Base-by-base conservation (phyloP, 23 tunicate genomes). In the Trididemnum clinides region DNA sequence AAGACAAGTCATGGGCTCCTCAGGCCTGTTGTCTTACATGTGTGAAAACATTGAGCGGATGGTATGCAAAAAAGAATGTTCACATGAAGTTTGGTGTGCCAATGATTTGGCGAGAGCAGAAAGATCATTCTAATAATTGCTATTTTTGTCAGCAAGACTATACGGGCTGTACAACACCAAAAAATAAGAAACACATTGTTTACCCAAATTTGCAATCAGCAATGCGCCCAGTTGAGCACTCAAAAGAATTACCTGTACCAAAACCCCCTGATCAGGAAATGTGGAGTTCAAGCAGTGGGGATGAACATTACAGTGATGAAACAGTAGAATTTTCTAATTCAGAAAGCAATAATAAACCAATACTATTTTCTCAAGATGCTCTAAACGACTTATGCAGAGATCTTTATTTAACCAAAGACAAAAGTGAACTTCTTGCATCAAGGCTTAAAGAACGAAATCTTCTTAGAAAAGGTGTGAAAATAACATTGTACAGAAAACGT, bases 401-500 rank as follows among this genome's bases (percentile, higher is more conserved):
- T 59, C 66, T 59, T 10, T 59, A 59, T n/a, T 59, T 59, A 59
- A 59, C 66, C 66, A 59, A 59, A 59, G 66, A 59, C 66, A 59
- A 59, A 59, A 59, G 66, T 59, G 25, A 59, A n/a, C 66, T 59
- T 59, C 66, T 59, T 15, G 66, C 66, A 59, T 59, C 66, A 10
- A n/a, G 66, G 66, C 66, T 59, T 59, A 59, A 59, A 59, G 66
- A 59, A 59, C 66, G 66, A 10, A 59, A 59, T 59, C 66, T 59
- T 59, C 66, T 59, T 59, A n/a, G 25, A 59, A n/a, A n/a, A 59
- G 66, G 66, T 4, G 66, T 59, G 25, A 59, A 59, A n/a, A 59
- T 59, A 59, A 59, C 66, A 59, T 59, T 59, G 66, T 59, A n/a
- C 66, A 59, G 66, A 59, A 59, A 59, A 59, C 66, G 66, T 59